phyloP scores from a whole-genome alignment of 2,888 invertebrate genomes.

The Oscheius sp. region DNA sequence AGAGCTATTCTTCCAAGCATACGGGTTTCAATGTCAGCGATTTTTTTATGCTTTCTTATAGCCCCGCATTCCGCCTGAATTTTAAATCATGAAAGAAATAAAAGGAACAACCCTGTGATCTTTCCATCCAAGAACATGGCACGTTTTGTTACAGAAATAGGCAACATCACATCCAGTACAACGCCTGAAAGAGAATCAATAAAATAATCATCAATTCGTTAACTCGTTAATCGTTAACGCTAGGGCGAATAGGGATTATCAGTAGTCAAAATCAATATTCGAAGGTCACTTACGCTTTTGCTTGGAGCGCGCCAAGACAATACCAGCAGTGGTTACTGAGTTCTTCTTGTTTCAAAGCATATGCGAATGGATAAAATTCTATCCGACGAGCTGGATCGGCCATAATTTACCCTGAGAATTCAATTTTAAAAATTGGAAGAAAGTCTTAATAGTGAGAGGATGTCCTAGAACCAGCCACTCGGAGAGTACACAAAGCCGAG shows the following conservation, averaged over 20 bases:
- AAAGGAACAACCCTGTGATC: slow-evolving; percentile 61
- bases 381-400: slow-evolving; percentile 15
- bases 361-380: slow-evolving; percentile 69
- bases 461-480: slow-evolving; percentile 26
- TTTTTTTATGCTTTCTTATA: slow-evolving; percentile 35
- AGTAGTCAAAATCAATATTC: slow-evolving; percentile 8
- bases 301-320: slow-evolving; percentile 48
- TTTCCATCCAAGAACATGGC: slow-evolving; percentile 62
- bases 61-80: slow-evolving; percentile 65
- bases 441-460: neutral
- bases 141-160: slow-evolving; percentile 62
- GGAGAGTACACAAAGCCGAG: slow-evolving; percentile 25
- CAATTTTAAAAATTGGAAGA: neutral
- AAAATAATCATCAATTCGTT: neutral
- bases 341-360: slow-evolving; percentile 61
- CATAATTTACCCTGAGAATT: neutral
- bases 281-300: slow-evolving; percentile 4
- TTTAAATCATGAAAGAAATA: neutral
- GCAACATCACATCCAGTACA: slow-evolving; percentile 63
- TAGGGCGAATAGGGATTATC: slow-evolving; percentile 5
- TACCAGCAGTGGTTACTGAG: slow-evolving; percentile 65
- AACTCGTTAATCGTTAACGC: neutral
- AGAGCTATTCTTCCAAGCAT: slow-evolving; percentile 65
- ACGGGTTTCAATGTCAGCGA: slow-evolving; percentile 66
- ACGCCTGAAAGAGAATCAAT: slow-evolving; percentile 42